Conservation (phyloP, 1,140 invertebrate species). For the Magallana ariakensis region DNA sequence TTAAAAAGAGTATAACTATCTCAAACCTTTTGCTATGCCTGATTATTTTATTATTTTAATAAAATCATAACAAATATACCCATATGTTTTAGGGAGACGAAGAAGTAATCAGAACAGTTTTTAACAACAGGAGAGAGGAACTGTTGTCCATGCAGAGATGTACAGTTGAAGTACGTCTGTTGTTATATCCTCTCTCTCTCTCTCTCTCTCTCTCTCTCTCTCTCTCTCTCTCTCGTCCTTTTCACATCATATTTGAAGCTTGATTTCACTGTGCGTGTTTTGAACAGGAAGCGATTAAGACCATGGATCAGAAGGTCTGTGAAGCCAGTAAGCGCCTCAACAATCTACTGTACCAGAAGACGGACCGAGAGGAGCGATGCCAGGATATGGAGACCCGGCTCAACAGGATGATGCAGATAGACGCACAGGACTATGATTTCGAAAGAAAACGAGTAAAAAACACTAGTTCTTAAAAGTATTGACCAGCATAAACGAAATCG, state of each 20-base stretch:
- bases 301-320: constrained; percentile 66
- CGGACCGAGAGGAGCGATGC: constrained; percentile 47
- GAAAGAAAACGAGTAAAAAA: constrained; percentile 55
- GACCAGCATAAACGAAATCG: too few relatives aligned
- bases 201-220: background rate
- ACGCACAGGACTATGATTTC: constrained; percentile 51
- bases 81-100: constrained; percentile 58
- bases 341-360: constrained; percentile 51
- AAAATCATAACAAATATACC: background rate
- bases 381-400: constrained; percentile 53
- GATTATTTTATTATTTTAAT: too few relatives aligned
- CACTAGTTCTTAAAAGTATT: too few relatives aligned
- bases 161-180: constrained; percentile 56
- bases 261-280: background rate
- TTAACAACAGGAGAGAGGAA: constrained; percentile 63
- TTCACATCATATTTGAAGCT: background rate
- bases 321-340: constrained; percentile 64
- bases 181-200: background rate
- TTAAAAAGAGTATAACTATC: too few relatives aligned
- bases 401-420: constrained; percentile 42
- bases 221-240: background rate
- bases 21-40: too few relatives aligned
- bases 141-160: constrained; percentile 64
- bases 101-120: constrained; percentile 62
- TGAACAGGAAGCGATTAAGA: constrained; percentile 60